These are phyloP conservation scores for Taenaris catops DNA, from an alignment of 2,888 invertebrate genomes.

Conservation along the genomic window DNA sequence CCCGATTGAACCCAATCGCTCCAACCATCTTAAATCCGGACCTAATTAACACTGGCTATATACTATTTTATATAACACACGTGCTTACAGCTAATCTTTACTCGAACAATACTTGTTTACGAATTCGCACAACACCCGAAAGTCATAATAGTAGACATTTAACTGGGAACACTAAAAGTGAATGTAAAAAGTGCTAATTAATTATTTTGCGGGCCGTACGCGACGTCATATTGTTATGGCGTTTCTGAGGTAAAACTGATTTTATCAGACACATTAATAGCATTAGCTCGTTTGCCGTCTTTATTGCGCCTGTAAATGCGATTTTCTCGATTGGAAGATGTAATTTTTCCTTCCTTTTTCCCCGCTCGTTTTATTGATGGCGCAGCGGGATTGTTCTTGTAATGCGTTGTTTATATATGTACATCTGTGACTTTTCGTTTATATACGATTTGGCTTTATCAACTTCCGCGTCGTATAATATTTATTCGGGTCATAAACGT, in stretches of 20 bases:
- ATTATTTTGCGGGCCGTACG: constrained; percentile 22
- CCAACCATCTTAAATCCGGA: too few relatives aligned
- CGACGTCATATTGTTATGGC: constrained; percentile 32
- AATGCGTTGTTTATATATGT: constrained; percentile 1
- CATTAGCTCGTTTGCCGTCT: constrained; percentile 39
- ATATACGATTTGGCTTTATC: not conserved
- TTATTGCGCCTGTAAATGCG: constrained; percentile 34
- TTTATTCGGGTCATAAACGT: too few relatives aligned
- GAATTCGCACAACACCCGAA: too few relatives aligned
- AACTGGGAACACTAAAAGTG: too few relatives aligned
- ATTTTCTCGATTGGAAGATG: constrained; percentile 28
- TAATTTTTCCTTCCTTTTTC: constrained; percentile 27
- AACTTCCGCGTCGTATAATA: constrained; percentile 1
- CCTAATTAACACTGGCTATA: too few relatives aligned
- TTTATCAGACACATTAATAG: constrained; percentile 41
- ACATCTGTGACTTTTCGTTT: too few relatives aligned
- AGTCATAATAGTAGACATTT: too few relatives aligned
- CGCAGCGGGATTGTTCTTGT: constrained; percentile 5
- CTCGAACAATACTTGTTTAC: too few relatives aligned
- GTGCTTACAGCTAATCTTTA: too few relatives aligned
- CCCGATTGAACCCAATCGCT: too few relatives aligned
- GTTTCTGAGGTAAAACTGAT: constrained; percentile 32
- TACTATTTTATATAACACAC: too few relatives aligned
- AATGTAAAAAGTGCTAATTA: not conserved
- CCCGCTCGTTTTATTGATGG: constrained; percentile 23